A percentile compares a stretch with the other conserved stretches of the same genome.
Conservation (phyloP, 2,113 vertebrate genomes). For the Onychostoma macrolepis region DNA sequence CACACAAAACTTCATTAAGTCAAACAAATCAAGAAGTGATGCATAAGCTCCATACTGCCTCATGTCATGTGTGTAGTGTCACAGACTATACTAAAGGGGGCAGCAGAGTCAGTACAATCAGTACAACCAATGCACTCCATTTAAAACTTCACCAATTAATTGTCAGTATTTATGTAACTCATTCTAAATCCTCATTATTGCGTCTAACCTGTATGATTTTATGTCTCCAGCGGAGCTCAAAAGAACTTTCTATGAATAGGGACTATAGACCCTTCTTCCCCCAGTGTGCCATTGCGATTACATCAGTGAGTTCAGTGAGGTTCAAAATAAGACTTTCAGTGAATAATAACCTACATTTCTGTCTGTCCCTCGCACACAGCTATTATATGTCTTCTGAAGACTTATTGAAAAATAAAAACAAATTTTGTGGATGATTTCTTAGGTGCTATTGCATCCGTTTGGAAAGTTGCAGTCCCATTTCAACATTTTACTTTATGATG, state of each 20-base stretch:
- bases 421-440: neutral
- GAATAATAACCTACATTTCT: neutral
- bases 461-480: neutral
- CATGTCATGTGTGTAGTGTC: slow-evolving; percentile 23
- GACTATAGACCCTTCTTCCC: neutral
- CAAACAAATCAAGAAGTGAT: neutral
- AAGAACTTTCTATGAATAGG: neutral
- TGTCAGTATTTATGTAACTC: neutral
- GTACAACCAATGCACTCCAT: neutral
- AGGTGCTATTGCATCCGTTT: too few species aligned
- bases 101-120: slow-evolving; percentile 45
- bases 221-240: neutral
- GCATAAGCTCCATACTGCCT: neutral
- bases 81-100: slow-evolving; percentile 50
- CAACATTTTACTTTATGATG: too few species aligned
- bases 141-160: neutral
- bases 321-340: neutral
- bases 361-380: neutral
- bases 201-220: neutral
- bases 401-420: too few species aligned
- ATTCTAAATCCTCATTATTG: neutral
- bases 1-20: neutral
- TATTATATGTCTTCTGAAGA: too few species aligned
- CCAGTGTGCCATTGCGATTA: too few species aligned
- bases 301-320: neutral